Conservation (phyloP, 2,888 invertebrate species). For the Apodemia hepburni region DNA sequence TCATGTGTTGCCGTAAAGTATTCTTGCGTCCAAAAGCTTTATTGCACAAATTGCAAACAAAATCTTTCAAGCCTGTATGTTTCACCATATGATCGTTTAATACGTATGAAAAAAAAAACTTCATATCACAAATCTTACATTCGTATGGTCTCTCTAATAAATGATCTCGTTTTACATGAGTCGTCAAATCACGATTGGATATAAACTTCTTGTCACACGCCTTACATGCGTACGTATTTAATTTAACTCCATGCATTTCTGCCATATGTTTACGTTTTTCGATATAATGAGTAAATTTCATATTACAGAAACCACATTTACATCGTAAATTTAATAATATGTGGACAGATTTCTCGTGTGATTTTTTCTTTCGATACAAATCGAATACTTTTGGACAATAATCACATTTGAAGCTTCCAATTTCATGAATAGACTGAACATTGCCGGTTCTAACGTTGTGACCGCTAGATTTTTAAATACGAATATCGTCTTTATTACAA, state of each 20-base stretch:
- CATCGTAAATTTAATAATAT: conserved; percentile 58
- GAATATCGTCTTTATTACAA: neutral
- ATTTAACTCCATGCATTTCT: conserved; percentile 60
- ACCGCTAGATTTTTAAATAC: neutral
- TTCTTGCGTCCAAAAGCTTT: conserved; percentile 66
- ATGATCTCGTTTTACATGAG: conserved; percentile 65
- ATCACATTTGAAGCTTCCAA: conserved; percentile 60
- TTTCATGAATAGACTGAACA: conserved; percentile 45
- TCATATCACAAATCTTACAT: conserved; percentile 70
- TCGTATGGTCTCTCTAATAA: conserved; percentile 68
- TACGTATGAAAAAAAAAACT: conserved; percentile 75
- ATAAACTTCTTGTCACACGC: conserved; percentile 55
- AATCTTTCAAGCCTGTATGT: conserved; percentile 66
- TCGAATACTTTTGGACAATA: conserved; percentile 62
- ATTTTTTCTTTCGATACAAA: conserved; percentile 50
- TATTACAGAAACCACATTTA: conserved; percentile 61
- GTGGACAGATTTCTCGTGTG: conserved; percentile 63
- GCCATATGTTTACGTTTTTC: conserved; percentile 63
- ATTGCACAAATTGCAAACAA: conserved; percentile 55
- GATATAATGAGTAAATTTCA: conserved; percentile 60
- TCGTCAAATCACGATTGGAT: conserved; percentile 57
- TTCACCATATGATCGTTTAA: conserved; percentile 74
- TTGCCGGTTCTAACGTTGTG: conserved; percentile 31
- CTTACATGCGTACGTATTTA: conserved; percentile 60
- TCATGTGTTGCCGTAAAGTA: conserved; percentile 56